These are phyloP conservation scores for Paraplagusia blochii DNA, from an alignment of 2,113 vertebrate species.

Conservation along the genomic window DNA sequence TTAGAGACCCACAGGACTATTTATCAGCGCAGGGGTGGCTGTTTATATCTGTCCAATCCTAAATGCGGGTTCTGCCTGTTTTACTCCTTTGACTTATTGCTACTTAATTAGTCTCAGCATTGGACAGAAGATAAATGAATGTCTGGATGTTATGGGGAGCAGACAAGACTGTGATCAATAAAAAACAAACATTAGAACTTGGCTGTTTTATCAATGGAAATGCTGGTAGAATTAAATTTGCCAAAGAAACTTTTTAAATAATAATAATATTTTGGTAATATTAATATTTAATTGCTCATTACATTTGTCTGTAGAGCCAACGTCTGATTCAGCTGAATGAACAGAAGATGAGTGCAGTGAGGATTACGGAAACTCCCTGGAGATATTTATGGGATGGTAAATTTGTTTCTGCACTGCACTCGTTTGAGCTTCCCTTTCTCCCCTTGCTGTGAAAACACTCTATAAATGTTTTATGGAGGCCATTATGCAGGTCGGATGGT, in stretches of 20 bases:
- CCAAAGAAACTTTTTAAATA: no score
- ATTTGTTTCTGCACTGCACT: constrained; percentile 7
- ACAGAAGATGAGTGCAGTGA: constrained; percentile 14
- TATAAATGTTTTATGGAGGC: constrained; percentile 1
- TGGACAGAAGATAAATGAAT: constrained; percentile 13
- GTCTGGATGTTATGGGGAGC: constrained; percentile 1
- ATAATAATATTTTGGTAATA: no score
- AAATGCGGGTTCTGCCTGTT: not conserved
- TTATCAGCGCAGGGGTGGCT: not conserved
- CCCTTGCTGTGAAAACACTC: constrained; percentile 3
- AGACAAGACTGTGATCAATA: constrained; percentile 23
- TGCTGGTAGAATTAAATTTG: not conserved
- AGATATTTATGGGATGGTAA: constrained; percentile 14
- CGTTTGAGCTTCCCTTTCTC: constrained; percentile 4
- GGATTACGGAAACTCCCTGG: constrained; percentile 23
- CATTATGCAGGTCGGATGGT: constrained; percentile 3
- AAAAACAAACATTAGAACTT: not conserved
- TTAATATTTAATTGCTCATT: no score
- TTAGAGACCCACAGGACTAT: constrained; percentile 9
- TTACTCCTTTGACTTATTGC: constrained; percentile 6
- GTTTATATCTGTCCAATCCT: constrained; percentile 2
- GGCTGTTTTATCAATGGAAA: constrained; percentile 1
- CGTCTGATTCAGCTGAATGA: not conserved
- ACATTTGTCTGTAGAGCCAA: not conserved
- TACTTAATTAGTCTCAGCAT: constrained; percentile 35